Evolutionary conservation across 35 echinoderm and acorn worm genomes (phyloP).

Genomic region (Heliocidaris erythrogramma): DNA sequence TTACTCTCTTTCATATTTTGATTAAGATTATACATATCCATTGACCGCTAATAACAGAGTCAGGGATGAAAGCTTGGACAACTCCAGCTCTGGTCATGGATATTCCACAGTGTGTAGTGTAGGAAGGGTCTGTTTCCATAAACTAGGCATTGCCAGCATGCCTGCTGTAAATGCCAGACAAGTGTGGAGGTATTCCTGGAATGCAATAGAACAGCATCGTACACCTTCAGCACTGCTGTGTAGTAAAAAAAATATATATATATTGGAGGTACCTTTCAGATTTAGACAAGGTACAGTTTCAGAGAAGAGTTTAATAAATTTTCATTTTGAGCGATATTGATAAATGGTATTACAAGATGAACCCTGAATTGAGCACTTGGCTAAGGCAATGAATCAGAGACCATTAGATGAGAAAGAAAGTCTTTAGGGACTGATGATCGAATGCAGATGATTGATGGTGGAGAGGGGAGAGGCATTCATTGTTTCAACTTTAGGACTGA

Average conservation of each 20-base stretch:
- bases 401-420: not conserved
- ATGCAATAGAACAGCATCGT: constrained; percentile 42
- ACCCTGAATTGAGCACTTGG: not conserved
- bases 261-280: not conserved
- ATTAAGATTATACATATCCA: not conserved
- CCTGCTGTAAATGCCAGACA: constrained; percentile 51
- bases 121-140: not conserved
- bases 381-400: not conserved
- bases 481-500: not conserved
- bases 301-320: not conserved
- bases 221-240: constrained; percentile 15
- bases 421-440: not conserved
- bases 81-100: too few relatives aligned
- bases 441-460: not conserved
- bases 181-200: constrained; percentile 31
- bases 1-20: not conserved
- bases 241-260: not conserved
- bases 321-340: not conserved
- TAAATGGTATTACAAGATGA: too few relatives aligned
- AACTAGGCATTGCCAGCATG: constrained; percentile 37
- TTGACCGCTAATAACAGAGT: not conserved
- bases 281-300: not conserved
- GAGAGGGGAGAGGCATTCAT: not conserved
- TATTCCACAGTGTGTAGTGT: not conserved
- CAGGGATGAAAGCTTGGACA: not conserved